Evolutionary conservation across 2,113 vertebrate genomes (phyloP), one percentile per base, ranked within the genome.

Genomic region (Sterna hirundo): DNA sequence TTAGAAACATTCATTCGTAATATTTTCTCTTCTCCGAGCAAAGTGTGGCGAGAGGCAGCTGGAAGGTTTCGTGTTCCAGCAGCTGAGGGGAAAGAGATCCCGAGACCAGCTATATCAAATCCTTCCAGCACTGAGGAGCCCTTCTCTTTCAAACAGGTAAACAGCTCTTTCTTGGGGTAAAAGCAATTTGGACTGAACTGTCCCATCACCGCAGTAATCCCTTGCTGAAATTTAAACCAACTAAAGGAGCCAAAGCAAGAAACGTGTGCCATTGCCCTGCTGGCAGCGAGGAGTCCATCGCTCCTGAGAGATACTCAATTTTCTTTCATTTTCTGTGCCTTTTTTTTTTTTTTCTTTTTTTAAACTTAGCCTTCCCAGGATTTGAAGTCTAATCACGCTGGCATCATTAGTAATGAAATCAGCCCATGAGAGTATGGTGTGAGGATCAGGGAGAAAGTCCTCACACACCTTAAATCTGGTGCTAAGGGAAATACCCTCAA

Each of bases 1-100:
- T 97, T 91, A 80, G 66, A 90, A 91, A 72, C 5, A 15, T 86
- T 85, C 74, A 30, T 89, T 70, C 2, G 58, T 46, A 93, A 83
- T 85, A 85, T 97, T 94, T 94, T 93, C 83, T 96, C 68, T 91
- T 79, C 91, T 90, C 82, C 42, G 83, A 94, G 83, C 69, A 83
- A 79, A 88, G 86, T 65, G 54, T 32, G 88, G 87, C 62, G 86
- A 94, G 80, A 93, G 65, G 83, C 94, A 96, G 91, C 81, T 97
- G 94, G 65, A 91, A 84, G 70, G 70, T 87, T 94, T 93, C 9
- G 5, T 46, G 70, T 95, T 96, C 96, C 89, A 89, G 86, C 91
- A 89, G 89, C 49, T 55, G 68, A 79, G 54, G 46, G 57, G 62
- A 93, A 92, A 87, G 93, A 76, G 78, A 77, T 94, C 69, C 83